Evolutionary conservation across 2,888 invertebrate species (phyloP).

Genomic region (Suillia variegata): DNA sequence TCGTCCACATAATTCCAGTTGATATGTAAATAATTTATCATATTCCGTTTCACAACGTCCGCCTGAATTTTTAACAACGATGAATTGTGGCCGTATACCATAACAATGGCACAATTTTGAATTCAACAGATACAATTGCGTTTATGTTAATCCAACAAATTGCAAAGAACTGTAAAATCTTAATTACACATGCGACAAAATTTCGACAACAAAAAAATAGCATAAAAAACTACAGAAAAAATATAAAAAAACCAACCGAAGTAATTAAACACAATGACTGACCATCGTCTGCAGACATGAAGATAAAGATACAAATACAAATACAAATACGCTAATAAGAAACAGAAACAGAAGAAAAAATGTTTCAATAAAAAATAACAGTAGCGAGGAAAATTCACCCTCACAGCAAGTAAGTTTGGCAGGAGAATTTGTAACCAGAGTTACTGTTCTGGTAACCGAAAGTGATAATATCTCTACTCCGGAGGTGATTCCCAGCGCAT

Average conservation of each 20-base stretch:
- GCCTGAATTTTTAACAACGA: too few species aligned
- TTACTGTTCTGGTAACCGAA: not conserved
- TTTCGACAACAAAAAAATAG: not conserved
- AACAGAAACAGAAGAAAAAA: constrained; percentile 5
- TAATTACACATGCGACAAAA: constrained; percentile 29
- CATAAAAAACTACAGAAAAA: constrained; percentile 6
- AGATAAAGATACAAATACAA: not conserved
- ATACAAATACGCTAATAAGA: not conserved
- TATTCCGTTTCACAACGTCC: too few species aligned
- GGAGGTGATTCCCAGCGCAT: constrained; percentile 51
- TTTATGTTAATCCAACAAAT: too few species aligned
- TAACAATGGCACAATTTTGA: too few species aligned
- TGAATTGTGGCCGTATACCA: too few species aligned
- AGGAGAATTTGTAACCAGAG: too few species aligned
- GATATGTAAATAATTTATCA: too few species aligned
- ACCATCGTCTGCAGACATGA: constrained; percentile 39
- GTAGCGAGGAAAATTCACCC: not conserved
- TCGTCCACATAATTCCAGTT: too few species aligned
- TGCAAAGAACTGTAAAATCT: constrained; percentile 23
- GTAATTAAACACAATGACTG: constrained; percentile 44
- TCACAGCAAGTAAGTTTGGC: not conserved
- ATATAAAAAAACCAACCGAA: not conserved
- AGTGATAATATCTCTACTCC: constrained; percentile 42
- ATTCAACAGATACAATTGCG: too few species aligned
- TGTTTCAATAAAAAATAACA: constrained; percentile 9